Base-by-base conservation (phyloP, 2,113 vertebrate genomes). In the Zosterops hypoxanthus region DNA sequence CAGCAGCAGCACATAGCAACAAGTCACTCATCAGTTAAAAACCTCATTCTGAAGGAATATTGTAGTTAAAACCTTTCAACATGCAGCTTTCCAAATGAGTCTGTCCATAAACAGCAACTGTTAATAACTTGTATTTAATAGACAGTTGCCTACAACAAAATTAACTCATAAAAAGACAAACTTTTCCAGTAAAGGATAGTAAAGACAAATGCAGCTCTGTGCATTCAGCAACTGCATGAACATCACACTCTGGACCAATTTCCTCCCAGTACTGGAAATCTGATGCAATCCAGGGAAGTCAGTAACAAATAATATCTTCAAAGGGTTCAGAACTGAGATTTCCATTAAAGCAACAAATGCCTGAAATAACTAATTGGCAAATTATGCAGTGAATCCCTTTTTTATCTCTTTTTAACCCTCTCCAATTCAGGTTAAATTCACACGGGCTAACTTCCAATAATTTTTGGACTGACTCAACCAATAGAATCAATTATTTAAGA, bases 111-210 rank as follows among this genome's bases (percentile, higher is more conserved):
- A 94, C 24, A 79, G 77, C 84, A 86, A 91, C 82, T 85, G 87
- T 88, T 95, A 88, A 93, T 95, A 95, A 95, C 92, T 86, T 82
- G 55, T 91, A 91, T 93, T 95, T 91, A 92, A 93, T 68, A 85
- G 91, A 94, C 31, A 88, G 75, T 77, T 92, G 82, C 80, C 86
- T 88, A 92, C 52, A 55, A 82, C 75, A 90, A 90, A 95, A 96
- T 96, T 57, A 78, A 88, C 79, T 91, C 84, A 68, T 86, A 96
- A 96, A 94, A 95, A 90, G 52, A 91, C 47, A 82, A 94, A 93
- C 65, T 96, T 89, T 78, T 80, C 33, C 77, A 94, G 55, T 77
- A 81, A 86, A 93, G 82, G 86, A 70, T 2, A 84, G n/a, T 69
- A 92, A 79, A 92, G 88, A 55, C 33, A 88, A 92, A 92, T 57